These are phyloP conservation scores for Dascillus cervinus DNA, from an alignment of 2,888 invertebrate genomes.

Conservation along the genomic window DNA sequence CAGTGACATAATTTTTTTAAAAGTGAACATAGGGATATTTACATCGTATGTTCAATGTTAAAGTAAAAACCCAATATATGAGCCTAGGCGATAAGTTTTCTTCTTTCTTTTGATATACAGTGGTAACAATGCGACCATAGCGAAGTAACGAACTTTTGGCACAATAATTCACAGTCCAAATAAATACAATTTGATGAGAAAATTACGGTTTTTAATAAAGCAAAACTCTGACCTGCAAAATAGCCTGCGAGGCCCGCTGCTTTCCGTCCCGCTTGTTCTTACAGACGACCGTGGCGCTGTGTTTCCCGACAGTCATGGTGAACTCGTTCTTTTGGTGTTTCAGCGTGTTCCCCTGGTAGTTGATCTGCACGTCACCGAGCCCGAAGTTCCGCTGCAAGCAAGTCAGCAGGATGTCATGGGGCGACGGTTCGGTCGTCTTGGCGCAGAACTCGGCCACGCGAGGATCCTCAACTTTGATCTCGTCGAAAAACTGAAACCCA, in stretches of 20 bases:
- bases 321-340: slow-evolving; percentile 90
- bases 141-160: too few relatives aligned
- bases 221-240: slow-evolving; percentile 74
- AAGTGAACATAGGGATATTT: too few relatives aligned
- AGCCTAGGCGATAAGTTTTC: too few relatives aligned
- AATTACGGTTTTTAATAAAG: too few relatives aligned
- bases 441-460: slow-evolving; percentile 90
- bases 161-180: too few relatives aligned
- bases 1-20: too few relatives aligned
- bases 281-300: slow-evolving; percentile 83
- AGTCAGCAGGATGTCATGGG: slow-evolving; percentile 87
- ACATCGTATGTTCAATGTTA: too few relatives aligned
- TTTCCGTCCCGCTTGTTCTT: slow-evolving; percentile 96
- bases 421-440: slow-evolving; percentile 93
- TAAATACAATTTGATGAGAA: too few relatives aligned
- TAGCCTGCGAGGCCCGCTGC: slow-evolving; percentile 90
- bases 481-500: slow-evolving; percentile 73
- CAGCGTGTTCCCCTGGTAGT: slow-evolving; percentile 71
- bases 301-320: slow-evolving; percentile 90
- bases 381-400: slow-evolving; percentile 91
- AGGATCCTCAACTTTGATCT: slow-evolving; percentile 88
- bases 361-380: slow-evolving; percentile 78
- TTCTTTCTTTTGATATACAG: too few relatives aligned
- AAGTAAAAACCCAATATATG: too few relatives aligned
- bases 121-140: too few relatives aligned